phyloP scores from a whole-genome alignment of 2,888 invertebrate species.

The Tinea trinotella region DNA sequence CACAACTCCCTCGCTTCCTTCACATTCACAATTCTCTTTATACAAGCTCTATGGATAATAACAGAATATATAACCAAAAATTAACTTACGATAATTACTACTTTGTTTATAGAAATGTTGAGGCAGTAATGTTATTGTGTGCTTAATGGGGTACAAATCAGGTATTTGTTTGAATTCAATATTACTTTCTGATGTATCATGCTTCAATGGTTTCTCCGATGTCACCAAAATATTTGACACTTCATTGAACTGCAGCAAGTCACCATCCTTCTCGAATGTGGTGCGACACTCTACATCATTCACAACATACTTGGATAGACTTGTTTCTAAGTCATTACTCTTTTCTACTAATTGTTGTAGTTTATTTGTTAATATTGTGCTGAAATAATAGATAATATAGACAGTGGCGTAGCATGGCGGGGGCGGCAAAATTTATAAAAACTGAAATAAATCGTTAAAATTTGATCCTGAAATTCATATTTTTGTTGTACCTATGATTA shows the following conservation, averaged over 20 bases:
- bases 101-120: conserved; percentile 75
- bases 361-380: conserved; percentile 76
- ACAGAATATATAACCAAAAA: no score
- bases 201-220: conserved; percentile 73
- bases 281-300: conserved; percentile 73
- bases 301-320: conserved; percentile 69
- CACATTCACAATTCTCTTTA: no score
- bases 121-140: conserved; percentile 76
- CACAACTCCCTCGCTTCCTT: no score
- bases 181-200: conserved; percentile 57
- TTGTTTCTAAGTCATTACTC: conserved; percentile 65
- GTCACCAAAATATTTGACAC: conserved; percentile 78
- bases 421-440: no score
- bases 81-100: conserved; percentile 81
- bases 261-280: conserved; percentile 73
- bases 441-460: no score
- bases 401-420: no score
- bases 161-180: conserved; percentile 74
- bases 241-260: conserved; percentile 76
- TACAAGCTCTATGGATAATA: no score
- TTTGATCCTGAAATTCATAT: no score
- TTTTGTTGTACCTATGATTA: no score
- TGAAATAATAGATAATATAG: conserved; percentile 47
- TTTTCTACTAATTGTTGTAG: conserved; percentile 79
- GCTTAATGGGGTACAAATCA: conserved; percentile 81